Conservation (phyloP, 2,888 invertebrate genomes). For the Drosophila lutescens region DNA sequence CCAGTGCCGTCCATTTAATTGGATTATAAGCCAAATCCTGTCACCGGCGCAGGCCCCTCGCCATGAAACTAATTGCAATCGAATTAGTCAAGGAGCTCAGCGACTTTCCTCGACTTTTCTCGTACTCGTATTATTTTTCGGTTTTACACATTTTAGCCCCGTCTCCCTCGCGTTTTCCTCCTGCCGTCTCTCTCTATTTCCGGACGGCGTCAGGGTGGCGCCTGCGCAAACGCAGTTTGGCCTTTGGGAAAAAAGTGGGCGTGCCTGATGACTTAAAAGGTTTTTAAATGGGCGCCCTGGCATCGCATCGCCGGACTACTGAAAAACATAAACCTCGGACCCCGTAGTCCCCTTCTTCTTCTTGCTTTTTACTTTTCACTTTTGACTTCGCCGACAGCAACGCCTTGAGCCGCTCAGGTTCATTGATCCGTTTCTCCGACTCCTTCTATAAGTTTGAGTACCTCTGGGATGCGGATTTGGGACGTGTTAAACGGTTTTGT, state of each 20-base stretch:
- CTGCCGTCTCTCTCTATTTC: constrained; percentile 55
- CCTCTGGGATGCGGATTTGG: constrained; percentile 25
- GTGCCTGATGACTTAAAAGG: constrained; percentile 81
- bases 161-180: not conserved
- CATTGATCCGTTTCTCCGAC: constrained; percentile 65
- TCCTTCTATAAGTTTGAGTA: not conserved
- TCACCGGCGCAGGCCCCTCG: constrained; percentile 55
- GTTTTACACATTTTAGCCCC: constrained; percentile 20
- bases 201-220: constrained; percentile 82
- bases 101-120: constrained; percentile 57
- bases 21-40: constrained; percentile 77
- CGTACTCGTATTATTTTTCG: constrained; percentile 13
- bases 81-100: constrained; percentile 80
- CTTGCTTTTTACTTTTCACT: not conserved
- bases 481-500: constrained; percentile 62
- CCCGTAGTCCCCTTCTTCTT: constrained; percentile 23
- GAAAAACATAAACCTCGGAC: constrained; percentile 26
- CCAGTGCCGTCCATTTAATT: constrained; percentile 71
- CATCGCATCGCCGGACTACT: constrained; percentile 36
- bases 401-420: constrained; percentile 68
- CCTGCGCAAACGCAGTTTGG: constrained; percentile 54
- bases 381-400: constrained; percentile 72
- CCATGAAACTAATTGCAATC: constrained; percentile 62
- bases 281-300: constrained; percentile 73
- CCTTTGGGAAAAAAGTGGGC: constrained; percentile 69